Percentiles rank a stretch among this genome's conserved stretches.
Evolutionary conservation across 2,888 invertebrate species (phyloP).

Genomic region (Phyllotreta cruciferae): DNA sequence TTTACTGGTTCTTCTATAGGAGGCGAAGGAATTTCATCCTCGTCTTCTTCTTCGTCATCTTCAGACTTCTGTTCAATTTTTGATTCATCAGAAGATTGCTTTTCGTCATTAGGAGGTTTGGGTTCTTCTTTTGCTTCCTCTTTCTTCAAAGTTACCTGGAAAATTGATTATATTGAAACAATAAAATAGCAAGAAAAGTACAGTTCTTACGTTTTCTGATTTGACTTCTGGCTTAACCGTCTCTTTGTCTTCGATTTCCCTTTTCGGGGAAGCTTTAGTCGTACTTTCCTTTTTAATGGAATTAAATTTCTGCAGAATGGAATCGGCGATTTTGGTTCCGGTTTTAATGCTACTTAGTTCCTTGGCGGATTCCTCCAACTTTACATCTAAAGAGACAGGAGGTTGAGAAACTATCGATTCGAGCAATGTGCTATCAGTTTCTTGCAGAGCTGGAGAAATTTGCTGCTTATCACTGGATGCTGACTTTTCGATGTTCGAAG

Average conservation of each 20-base stretch:
- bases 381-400: slow-evolving; percentile 44
- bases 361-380: slow-evolving; percentile 53
- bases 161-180: neutral
- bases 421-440: slow-evolving; percentile 56
- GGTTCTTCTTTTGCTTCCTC: slow-evolving; percentile 28
- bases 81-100: slow-evolving; percentile 9
- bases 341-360: slow-evolving; percentile 56
- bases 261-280: slow-evolving; percentile 43
- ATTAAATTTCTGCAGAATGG: slow-evolving; percentile 57
- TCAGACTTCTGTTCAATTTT: slow-evolving; percentile 14
- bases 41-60: slow-evolving; percentile 34
- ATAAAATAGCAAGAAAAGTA: too few relatives aligned
- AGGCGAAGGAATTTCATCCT: slow-evolving; percentile 47
- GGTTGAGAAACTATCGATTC: slow-evolving; percentile 55
- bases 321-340: slow-evolving; percentile 58
- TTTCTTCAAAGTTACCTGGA: slow-evolving; percentile 22
- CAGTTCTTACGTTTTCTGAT: slow-evolving; percentile 18
- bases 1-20: slow-evolving; percentile 55
- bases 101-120: slow-evolving; percentile 19
- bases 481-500: slow-evolving; percentile 1
- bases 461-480: slow-evolving; percentile 39
- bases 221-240: slow-evolving; percentile 23
- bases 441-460: slow-evolving; percentile 57
- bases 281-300: slow-evolving; percentile 53
- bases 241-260: slow-evolving; percentile 47